phyloP scores from a whole-genome alignment of 2,888 invertebrate species.

The Capitulum mitella region DNA sequence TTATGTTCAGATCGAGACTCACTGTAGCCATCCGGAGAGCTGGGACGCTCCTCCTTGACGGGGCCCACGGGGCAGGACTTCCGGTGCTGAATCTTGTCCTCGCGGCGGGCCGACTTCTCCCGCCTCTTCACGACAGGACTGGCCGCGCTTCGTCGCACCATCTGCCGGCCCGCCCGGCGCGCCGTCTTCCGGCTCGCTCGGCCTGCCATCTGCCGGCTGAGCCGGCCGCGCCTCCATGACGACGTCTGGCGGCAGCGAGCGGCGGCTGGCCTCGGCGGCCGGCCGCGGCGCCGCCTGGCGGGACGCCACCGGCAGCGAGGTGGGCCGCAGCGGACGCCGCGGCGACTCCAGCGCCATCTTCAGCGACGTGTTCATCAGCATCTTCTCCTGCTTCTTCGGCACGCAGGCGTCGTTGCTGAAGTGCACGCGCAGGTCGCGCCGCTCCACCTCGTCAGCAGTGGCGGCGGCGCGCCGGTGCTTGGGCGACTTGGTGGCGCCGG shows the following conservation, averaged over 20 bases:
- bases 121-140: slow-evolving; percentile 41
- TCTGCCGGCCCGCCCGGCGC: slow-evolving; percentile 41
- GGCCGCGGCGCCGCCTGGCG: slow-evolving; percentile 41
- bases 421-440: background rate
- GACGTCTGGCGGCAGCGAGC: background rate
- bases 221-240: background rate
- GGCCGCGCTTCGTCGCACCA: slow-evolving; percentile 44
- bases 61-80: slow-evolving; percentile 4
- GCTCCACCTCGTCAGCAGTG: background rate
- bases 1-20: too few species aligned
- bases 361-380: slow-evolving; percentile 45
- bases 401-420: slow-evolving; percentile 37
- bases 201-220: slow-evolving; percentile 9
- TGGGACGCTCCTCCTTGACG: background rate
- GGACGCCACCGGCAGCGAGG: slow-evolving; percentile 30
- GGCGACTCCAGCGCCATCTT: slow-evolving; percentile 39
- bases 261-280: background rate
- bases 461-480: background rate
- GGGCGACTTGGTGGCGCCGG: background rate
- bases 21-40: slow-evolving; percentile 5
- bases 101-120: slow-evolving; percentile 45
- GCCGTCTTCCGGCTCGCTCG: slow-evolving; percentile 33
- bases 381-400: slow-evolving; percentile 51
- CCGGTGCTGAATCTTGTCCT: background rate
- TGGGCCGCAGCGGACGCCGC: background rate